Percentiles rank a stretch among this genome's conserved stretches.
Evolutionary conservation across 2,797 vertebrate genomes (phyloP).

Genomic region (Sparidentex hasta): DNA sequence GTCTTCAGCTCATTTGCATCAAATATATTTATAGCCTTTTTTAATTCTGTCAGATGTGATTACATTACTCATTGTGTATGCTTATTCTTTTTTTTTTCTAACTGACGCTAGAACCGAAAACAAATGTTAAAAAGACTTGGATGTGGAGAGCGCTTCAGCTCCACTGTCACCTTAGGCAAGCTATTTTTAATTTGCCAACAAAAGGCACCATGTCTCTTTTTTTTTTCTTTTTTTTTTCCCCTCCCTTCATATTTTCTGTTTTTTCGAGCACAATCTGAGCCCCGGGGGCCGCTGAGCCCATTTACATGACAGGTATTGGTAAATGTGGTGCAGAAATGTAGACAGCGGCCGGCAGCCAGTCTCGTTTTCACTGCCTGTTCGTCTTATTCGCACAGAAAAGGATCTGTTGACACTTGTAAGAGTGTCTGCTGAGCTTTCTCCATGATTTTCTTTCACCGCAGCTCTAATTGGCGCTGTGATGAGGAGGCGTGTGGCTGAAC

Average conservation of each 20-base stretch:
- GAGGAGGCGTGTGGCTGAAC: slow-evolving; percentile 35
- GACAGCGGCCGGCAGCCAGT: slow-evolving; percentile 39
- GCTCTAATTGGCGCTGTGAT: slow-evolving; percentile 59
- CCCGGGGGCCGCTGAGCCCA: slow-evolving; percentile 56
- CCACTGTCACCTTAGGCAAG: slow-evolving; percentile 74
- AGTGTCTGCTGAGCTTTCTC: slow-evolving; percentile 25
- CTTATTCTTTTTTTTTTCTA: slow-evolving; percentile 11
- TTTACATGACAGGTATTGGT: slow-evolving; percentile 76
- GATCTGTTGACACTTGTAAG: slow-evolving; percentile 51
- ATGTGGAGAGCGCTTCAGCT: slow-evolving; percentile 59
- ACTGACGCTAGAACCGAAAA: slow-evolving; percentile 63
- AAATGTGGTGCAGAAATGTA: slow-evolving; percentile 56
- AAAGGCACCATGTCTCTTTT: slow-evolving; percentile 55
- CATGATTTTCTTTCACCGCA: slow-evolving; percentile 45
- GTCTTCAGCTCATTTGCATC: slow-evolving; percentile 53
- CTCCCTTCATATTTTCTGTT: slow-evolving; percentile 50
- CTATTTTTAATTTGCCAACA: slow-evolving; percentile 81
- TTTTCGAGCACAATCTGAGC: slow-evolving; percentile 53
- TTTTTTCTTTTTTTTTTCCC: background rate
- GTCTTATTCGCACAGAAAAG: slow-evolving; percentile 39
- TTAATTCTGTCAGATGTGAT: slow-evolving; percentile 65
- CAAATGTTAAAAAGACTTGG: slow-evolving; percentile 54
- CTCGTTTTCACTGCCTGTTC: slow-evolving; percentile 37
- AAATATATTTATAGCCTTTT: slow-evolving; percentile 58
- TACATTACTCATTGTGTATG: slow-evolving; percentile 45